These are phyloP conservation scores for Ips typographus DNA, from an alignment of 1,140 invertebrate genomes.

Conservation along the genomic window DNA sequence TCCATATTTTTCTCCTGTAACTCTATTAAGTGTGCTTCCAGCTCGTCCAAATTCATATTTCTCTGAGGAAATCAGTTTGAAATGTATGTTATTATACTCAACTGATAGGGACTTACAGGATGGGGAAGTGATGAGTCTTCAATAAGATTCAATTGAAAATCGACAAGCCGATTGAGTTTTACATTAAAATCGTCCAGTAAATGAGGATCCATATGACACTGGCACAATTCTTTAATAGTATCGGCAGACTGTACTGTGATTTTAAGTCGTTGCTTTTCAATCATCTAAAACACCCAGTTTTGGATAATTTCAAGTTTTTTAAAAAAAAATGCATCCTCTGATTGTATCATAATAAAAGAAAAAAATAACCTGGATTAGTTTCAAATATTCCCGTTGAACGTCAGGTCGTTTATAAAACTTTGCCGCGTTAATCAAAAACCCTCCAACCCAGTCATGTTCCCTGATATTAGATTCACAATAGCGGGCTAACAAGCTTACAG, in stretches of 20 bases:
- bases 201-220: slow-evolving; percentile 18
- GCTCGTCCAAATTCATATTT: slow-evolving; percentile 56
- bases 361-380: slow-evolving; percentile 8
- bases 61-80: slow-evolving; percentile 48
- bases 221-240: slow-evolving; percentile 38
- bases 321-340: no score
- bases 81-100: background rate
- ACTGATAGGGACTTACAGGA: slow-evolving; percentile 51
- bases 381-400: slow-evolving; percentile 4
- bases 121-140: slow-evolving; percentile 51
- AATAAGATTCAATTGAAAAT: slow-evolving; percentile 28
- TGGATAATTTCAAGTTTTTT: background rate
- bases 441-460: slow-evolving; percentile 32
- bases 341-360: no score
- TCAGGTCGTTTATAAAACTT: slow-evolving; percentile 5
- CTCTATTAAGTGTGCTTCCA: slow-evolving; percentile 58
- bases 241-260: slow-evolving; percentile 53
- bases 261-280: slow-evolving; percentile 47
- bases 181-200: slow-evolving; percentile 26
- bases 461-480: slow-evolving; percentile 39
- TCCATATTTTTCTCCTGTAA: slow-evolving; percentile 59
- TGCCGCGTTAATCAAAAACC: slow-evolving; percentile 30
- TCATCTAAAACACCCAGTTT: slow-evolving; percentile 46
- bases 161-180: slow-evolving; percentile 30
- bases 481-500: slow-evolving; percentile 43